Base-by-base conservation (phyloP, 1,140 invertebrate species). In the Apis laboriosa region DNA sequence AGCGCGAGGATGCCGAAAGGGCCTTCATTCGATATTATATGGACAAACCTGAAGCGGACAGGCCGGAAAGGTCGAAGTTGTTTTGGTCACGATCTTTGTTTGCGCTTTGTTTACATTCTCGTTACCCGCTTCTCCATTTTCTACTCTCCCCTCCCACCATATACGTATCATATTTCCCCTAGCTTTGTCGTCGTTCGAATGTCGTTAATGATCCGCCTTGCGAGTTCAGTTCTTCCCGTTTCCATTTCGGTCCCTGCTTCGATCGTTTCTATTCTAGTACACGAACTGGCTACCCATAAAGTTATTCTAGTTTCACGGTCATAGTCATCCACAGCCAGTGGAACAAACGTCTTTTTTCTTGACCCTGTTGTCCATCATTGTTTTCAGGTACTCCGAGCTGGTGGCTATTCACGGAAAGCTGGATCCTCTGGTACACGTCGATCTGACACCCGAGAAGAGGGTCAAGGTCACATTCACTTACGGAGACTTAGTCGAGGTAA, bases 21-120 rank as follows among this genome's bases (percentile, higher is more conserved):
- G 97, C 98, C 86, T 99, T 99, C 94, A 98, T 99, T 85, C 95
- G 98, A 72, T 97, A 98, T 91, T 98, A 97, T 92, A 97, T 98
- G 97, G 97, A 98, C 91, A 97, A 97, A 90, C 96, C 97, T 49
- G 97, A 97, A 94, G 95, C 95, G 58, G 97, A 97, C 86, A 94
- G 97, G 34, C 97, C 97, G 19, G 95, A 96, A 87, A 96, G 96
- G 96, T 96, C 15, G 64, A 86, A 34, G 28, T 21, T n/a, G n/a
- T 53, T 28, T 66, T 21, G 5, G 53, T 24, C 2, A 15, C 70
- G 15, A 11, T 17, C n/a, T 19, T 43, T 43, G 19, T 60, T 9
- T 24, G 5, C 8, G 12, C 13, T 55, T 34, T 1, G 24, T 55
- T 43, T 71, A 3, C 13, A 63, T 76, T 28, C 34, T 43, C 53